Conservation (phyloP, 2,797 vertebrate species). For the Dermochelys coriacea region DNA sequence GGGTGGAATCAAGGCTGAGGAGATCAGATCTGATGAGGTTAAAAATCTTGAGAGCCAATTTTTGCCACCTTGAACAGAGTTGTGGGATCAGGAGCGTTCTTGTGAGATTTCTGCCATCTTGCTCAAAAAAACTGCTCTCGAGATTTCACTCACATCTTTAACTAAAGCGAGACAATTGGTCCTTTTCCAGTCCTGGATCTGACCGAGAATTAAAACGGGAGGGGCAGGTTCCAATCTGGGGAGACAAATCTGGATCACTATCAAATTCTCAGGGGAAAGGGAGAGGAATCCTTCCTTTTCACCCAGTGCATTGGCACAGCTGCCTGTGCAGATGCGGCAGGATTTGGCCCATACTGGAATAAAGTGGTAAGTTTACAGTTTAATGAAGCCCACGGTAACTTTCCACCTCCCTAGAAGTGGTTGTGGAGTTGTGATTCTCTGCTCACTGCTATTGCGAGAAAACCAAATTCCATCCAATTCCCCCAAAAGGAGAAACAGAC, state of each 20-base stretch:
- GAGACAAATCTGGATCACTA: not conserved
- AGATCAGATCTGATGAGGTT: fast-evolving
- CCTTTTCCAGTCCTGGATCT: not conserved
- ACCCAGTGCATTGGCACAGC: not conserved
- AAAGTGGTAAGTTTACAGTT: not conserved
- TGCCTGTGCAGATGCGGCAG: not conserved
- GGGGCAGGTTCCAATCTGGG: fast-evolving
- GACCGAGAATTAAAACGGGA: not conserved
- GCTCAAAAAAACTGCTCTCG: not conserved
- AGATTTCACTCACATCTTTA: not conserved
- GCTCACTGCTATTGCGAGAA: not conserved
- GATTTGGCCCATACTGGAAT: not conserved
- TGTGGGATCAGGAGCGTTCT: not conserved
- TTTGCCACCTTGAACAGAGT: not conserved
- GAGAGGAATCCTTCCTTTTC: not conserved
- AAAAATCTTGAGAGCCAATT: not conserved
- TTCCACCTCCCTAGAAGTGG: not conserved
- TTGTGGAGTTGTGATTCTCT: not conserved
- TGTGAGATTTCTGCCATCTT: not conserved
- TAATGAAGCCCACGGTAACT: fast-evolving
- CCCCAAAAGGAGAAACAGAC: not conserved
- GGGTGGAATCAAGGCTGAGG: not conserved
- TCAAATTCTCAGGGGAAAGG: not conserved
- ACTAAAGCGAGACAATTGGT: not conserved
- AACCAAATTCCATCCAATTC: not conserved